Evolutionary conservation across 2,113 vertebrate genomes (phyloP), one percentile per base, ranked within the genome.

Genomic region (Gila orcuttii): DNA sequence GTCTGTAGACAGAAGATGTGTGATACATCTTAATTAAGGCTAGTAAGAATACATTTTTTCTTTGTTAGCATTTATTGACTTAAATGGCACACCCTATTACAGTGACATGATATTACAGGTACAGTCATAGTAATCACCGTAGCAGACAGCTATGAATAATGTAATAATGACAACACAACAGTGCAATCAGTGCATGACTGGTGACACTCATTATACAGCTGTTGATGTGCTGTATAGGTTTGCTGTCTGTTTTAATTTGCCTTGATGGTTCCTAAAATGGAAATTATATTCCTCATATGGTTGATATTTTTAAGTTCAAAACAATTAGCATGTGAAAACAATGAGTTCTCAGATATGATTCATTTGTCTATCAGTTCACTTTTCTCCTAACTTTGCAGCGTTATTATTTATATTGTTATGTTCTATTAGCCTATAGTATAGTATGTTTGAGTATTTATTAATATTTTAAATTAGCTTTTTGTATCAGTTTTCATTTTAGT

Each of bases 1-100:
- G 79, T 47, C 39, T 66, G 59, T 66, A 50, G 36, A 60, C 55
- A 17, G 60, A 45, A 31, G 45, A 69, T 69, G 79, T 82, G 79
- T 50, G 79, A 36, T 36, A 52, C 79, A 82, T 82, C 5, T 39
- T 39, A 42, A 42, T 42, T 9, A 42, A 9, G 42, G 42, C 42
- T 42, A 10, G 55, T 78, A 73, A 60, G 31, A 71, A 52, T 17
- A 86, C 28, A 25, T 33, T 17, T 75, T 50, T 8, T 10, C 42
- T 31, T 23, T 80, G 45, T 1, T 12, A 12, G 15, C 39, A 31
- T 79, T 59, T 28, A 13, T 59, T 25, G 50, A 39, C 33, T 28
- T 36, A 7, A n/a, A 52, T n/a, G 31, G 9, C 31, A 7, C 31
- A 28, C 50, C 28, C 15, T 9, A 3, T 31, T 68, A 33, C 64